A percentile compares a stretch with the other conserved stretches of the same genome.
Conservation (phyloP, 2,888 invertebrate species). For the Parnassius mnemosyne region DNA sequence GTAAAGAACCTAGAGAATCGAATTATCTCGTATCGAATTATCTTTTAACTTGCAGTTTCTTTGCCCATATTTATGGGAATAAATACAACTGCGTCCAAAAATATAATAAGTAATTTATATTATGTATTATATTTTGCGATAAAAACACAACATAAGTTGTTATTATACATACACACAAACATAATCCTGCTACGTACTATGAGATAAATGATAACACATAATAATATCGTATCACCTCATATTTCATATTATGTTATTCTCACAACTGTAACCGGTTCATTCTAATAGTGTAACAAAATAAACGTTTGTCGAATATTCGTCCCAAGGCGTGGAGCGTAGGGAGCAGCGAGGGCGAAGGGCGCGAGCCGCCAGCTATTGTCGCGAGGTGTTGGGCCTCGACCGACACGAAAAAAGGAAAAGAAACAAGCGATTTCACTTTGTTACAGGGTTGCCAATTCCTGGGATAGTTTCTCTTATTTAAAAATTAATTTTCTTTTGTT, state of each 20-base stretch:
- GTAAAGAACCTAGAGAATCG: no score
- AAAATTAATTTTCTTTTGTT: neutral
- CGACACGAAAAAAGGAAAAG: conserved; percentile 49
- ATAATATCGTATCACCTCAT: no score
- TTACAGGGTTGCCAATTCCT: conserved; percentile 38
- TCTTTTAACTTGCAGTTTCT: no score
- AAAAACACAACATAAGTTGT: no score
- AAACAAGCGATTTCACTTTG: conserved; percentile 23
- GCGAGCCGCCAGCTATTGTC: conserved; percentile 46
- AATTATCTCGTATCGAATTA: no score
- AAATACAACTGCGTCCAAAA: no score
- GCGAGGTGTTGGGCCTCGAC: conserved; percentile 57
- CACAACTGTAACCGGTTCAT: neutral
- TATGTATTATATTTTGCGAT: no score
- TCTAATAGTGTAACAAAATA: neutral
- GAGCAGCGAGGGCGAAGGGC: conserved; percentile 11
- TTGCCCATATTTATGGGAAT: no score
- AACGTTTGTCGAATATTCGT: neutral
- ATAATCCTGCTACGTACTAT: no score
- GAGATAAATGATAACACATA: no score
- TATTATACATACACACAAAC: no score
- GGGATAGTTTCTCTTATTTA: neutral
- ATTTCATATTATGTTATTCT: neutral
- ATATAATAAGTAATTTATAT: no score
- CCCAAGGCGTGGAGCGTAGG: neutral